phyloP scores from a whole-genome alignment of 1,140 invertebrate genomes.

The Argopecten irradians region DNA sequence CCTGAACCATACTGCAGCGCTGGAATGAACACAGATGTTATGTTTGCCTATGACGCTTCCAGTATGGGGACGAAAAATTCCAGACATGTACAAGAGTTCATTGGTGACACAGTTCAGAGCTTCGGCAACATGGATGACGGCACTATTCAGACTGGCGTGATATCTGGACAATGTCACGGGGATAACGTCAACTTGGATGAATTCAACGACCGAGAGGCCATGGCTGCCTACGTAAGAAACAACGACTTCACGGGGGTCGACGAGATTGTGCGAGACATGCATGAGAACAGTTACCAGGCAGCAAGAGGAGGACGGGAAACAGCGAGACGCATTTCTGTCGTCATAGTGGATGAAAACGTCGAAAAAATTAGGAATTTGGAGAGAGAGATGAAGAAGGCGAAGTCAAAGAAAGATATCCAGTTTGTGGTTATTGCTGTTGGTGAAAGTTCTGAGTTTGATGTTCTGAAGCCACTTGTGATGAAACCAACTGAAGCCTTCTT shows the following conservation, averaged over 20 bases:
- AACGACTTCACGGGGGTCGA: slow-evolving; percentile 28
- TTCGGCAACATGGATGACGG: slow-evolving; percentile 26
- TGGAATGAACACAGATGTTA: slow-evolving; percentile 26
- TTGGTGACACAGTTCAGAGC: slow-evolving; percentile 29
- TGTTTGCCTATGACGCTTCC: slow-evolving; percentile 44
- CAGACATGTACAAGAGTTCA: slow-evolving; percentile 33
- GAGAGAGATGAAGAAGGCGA: slow-evolving; percentile 37
- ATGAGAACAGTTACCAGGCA: slow-evolving; percentile 18
- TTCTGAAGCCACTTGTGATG: slow-evolving; percentile 51
- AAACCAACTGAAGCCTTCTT: slow-evolving; percentile 45
- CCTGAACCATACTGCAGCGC: slow-evolving; percentile 32
- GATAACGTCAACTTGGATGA: slow-evolving; percentile 37
- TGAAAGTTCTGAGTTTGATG: slow-evolving; percentile 33
- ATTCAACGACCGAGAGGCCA: slow-evolving; percentile 24
- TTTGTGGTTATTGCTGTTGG: slow-evolving; percentile 56
- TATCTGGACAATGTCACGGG: slow-evolving; percentile 39
- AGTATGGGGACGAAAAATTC: slow-evolving; percentile 19
- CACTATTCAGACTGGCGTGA: slow-evolving; percentile 25
- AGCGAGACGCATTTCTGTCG: slow-evolving; percentile 37
- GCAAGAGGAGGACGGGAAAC: slow-evolving; percentile 33
- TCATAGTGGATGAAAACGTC: slow-evolving; percentile 47
- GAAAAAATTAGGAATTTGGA: slow-evolving; percentile 40
- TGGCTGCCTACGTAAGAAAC: background rate
- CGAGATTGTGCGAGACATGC: slow-evolving; percentile 32
- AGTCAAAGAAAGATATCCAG: slow-evolving; percentile 46